These are phyloP conservation scores for Hylia prasina DNA, from an alignment of 2,113 vertebrate genomes.

Conservation along the genomic window DNA sequence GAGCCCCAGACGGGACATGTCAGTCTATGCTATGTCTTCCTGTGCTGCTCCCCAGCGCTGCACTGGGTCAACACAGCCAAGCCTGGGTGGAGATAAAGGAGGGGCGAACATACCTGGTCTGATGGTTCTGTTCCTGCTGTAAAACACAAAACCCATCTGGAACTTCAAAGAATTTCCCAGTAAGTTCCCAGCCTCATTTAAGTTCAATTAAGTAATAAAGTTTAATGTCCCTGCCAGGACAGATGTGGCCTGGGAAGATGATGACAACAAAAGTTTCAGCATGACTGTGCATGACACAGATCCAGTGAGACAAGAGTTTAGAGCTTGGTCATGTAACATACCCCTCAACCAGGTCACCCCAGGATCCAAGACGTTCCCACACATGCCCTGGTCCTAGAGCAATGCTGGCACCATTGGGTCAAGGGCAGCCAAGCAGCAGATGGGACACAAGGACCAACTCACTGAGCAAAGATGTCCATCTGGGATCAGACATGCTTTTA, in stretches of 20 bases:
- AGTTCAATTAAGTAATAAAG: not conserved
- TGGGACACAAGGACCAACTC: not conserved
- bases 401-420: not conserved
- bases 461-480: rapidly evolving
- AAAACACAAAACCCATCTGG: not conserved
- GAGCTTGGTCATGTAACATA: not conserved
- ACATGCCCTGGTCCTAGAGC: not conserved
- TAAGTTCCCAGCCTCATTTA: not conserved
- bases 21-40: rapidly evolving
- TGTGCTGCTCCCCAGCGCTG: rapidly evolving
- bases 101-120: not conserved
- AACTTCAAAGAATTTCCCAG: not conserved
- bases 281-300: not conserved
- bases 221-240: not conserved
- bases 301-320: not conserved
- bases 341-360: rapidly evolving
- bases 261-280: not conserved
- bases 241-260: not conserved
- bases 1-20: not conserved
- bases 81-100: not conserved
- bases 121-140: not conserved
- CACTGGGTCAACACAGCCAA: not conserved
- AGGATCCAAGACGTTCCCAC: not conserved
- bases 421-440: not conserved
- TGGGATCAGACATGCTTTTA: not conserved